These are phyloP conservation scores for Linnaemya vulpina DNA, from an alignment of 2,888 invertebrate genomes.

Conservation along the genomic window DNA sequence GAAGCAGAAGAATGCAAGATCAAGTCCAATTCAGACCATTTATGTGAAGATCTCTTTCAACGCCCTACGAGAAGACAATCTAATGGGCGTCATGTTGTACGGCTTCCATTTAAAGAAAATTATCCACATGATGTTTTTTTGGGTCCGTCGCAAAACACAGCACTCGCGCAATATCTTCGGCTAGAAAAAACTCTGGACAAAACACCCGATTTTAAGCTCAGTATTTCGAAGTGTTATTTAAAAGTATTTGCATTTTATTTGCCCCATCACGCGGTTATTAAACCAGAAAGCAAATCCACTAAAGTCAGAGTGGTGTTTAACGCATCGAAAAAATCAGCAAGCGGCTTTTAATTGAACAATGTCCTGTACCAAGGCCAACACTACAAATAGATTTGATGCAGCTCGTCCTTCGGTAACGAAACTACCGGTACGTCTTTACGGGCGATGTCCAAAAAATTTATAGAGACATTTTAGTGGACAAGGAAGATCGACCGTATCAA, in stretches of 20 bases:
- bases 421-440: conserved; percentile 66
- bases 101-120: conserved; percentile 11
- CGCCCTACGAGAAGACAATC: neutral
- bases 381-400: conserved; percentile 63
- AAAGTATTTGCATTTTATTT: too few species aligned
- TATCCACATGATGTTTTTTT: conserved; percentile 6
- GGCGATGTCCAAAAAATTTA: conserved; percentile 72
- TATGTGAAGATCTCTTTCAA: conserved; percentile 17
- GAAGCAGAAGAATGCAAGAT: neutral
- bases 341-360: conserved; percentile 63
- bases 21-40: neutral
- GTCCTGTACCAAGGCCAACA: conserved; percentile 57
- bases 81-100: conserved; percentile 29
- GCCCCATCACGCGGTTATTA: too few species aligned
- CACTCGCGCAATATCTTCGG: neutral
- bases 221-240: neutral
- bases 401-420: conserved; percentile 53
- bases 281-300: too few species aligned
- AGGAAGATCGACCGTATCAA: conserved; percentile 61
- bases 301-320: too few species aligned
- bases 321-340: neutral
- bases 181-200: neutral
- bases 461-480: conserved; percentile 63
- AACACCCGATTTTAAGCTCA: neutral
- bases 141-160: neutral